Percentiles rank a stretch among this genome's conserved stretches.
Conservation (phyloP, 2,797 vertebrate genomes). For the Poecile montanus region DNA sequence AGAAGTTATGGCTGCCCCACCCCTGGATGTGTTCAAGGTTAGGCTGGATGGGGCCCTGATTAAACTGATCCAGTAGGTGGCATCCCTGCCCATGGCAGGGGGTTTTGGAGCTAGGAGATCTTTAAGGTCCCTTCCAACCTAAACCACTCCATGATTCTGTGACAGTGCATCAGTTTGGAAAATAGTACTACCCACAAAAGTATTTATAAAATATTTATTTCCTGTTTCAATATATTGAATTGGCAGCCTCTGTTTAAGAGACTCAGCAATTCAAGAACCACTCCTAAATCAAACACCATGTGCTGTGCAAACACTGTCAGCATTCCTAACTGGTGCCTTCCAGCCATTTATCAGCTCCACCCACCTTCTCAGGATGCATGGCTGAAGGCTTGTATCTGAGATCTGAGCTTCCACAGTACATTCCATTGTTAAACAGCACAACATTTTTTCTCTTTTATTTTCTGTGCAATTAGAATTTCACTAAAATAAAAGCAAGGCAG, state of each 20-base stretch:
- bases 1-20: background rate
- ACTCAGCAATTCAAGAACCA: background rate
- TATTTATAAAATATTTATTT: background rate
- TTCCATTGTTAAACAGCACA: background rate
- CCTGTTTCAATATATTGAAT: background rate
- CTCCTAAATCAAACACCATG: constrained; percentile 40
- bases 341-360: background rate
- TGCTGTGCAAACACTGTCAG: background rate
- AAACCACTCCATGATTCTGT: background rate
- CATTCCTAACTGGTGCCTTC: background rate
- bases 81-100: background rate
- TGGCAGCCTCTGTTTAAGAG: background rate
- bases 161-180: background rate
- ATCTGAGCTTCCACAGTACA: background rate
- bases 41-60: background rate
- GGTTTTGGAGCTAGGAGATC: background rate
- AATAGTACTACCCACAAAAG: background rate
- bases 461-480: background rate
- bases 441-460: background rate
- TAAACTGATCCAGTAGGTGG: background rate
- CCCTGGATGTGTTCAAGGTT: too few species aligned
- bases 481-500: background rate
- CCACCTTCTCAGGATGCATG: background rate
- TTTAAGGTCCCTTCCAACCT: background rate
- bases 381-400: background rate